Evolutionary conservation across 92 coral and sea anemone genomes (phyloP), one percentile per base, ranked within the genome.

Genomic region (Hydrozoanthus gracilis): DNA sequence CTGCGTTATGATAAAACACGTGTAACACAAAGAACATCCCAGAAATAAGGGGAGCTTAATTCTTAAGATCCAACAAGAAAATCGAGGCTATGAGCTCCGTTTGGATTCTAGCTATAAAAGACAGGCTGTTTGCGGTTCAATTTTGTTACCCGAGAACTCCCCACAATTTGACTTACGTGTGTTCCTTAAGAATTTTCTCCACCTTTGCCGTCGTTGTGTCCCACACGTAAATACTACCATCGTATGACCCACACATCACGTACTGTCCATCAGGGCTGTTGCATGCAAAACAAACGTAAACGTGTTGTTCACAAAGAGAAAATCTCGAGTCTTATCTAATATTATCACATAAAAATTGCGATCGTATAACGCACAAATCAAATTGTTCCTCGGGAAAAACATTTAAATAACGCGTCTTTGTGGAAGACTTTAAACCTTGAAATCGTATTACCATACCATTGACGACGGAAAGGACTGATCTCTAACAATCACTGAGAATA

Each of bases 141-240:
- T 27, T 27, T 2, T 27, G 39, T 27, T 27, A 27, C 39, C 39
- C 39, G 39, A 27, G 39, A 27, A 27, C 39, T 27, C 39, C 39
- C 39, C 39, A 27, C 39, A 27, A 27, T 27, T 27, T 27, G 1
- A 8, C 3, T 51, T 87, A 97, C 99, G 90, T 94, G 88, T 97
- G 98, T 56, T 94, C 95, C 82, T 93, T 95, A 14, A 97, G 86
- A 66, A 89, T 79, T 88, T 97, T 97, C 71, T 97, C 98, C 51
- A 93, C 73, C 86, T 92, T 97, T 68, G 94, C 94, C 54, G 93
- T 90, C 51, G 94, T 47, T 15, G 88, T 87, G 82, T 93, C 87
- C 99, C 99, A 97, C 44, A 97, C 93, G 73, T 90, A 95, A 64
- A 97, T 92, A 84, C 95, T 92, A 1, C 99, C 99, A 92, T 97